These are phyloP conservation scores for Acromyrmex heyeri DNA, from an alignment of 1,140 invertebrate species.

Conservation along the genomic window DNA sequence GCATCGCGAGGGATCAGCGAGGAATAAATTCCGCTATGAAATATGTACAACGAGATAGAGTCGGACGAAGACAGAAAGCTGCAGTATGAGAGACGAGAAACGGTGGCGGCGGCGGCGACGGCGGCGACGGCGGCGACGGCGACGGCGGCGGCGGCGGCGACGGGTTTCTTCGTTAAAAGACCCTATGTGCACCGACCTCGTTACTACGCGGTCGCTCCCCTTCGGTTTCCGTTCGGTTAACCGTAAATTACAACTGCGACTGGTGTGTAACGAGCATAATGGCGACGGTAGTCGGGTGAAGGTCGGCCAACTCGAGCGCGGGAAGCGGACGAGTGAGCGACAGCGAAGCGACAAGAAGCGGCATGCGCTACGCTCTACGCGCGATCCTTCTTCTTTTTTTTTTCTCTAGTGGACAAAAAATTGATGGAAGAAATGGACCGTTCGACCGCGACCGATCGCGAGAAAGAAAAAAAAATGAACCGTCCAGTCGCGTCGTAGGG, in stretches of 20 bases:
- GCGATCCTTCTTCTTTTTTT: conserved; percentile 13
- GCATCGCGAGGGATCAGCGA: conserved; percentile 9
- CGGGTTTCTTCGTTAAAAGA: conserved; percentile 75
- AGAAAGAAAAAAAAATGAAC: background rate
- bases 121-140: background rate
- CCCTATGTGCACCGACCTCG: conserved; percentile 76
- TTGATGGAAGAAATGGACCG: conserved; percentile 12
- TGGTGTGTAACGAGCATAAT: conserved; percentile 80
- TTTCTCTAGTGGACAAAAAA: background rate
- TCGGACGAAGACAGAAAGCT: background rate
- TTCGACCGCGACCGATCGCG: conserved; percentile 10
- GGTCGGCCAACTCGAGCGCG: conserved; percentile 78
- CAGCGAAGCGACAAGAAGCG: conserved; percentile 27
- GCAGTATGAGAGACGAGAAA: conserved; percentile 48
- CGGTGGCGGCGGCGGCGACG: conserved; percentile 45
- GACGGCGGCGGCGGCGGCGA: conserved; percentile 29
- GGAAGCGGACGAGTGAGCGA: conserved; percentile 65
- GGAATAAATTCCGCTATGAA: conserved; percentile 2
- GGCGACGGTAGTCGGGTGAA: conserved; percentile 79
- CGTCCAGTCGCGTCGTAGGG: background rate
- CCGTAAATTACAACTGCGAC: conserved; percentile 80
- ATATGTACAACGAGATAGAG: background rate
- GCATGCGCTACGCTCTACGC: background rate
- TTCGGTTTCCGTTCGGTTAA: conserved; percentile 81
- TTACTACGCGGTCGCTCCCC: conserved; percentile 77